phyloP scores from a whole-genome alignment of 2,888 invertebrate species.

The Nomada ruficornis region DNA sequence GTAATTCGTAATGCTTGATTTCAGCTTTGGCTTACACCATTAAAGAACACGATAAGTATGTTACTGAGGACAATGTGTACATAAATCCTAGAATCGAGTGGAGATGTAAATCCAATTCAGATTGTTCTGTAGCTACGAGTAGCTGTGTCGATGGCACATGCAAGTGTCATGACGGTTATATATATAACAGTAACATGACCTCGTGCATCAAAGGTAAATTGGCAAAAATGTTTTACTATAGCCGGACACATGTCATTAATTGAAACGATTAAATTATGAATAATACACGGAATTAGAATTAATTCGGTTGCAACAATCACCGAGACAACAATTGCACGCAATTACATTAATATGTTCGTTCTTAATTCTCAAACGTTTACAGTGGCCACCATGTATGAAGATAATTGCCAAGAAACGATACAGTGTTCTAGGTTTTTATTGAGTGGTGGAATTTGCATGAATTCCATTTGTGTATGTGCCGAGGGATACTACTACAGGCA shows the following conservation, averaged over 20 bases:
- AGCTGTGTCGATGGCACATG: slow-evolving; percentile 67
- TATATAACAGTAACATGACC: slow-evolving; percentile 68
- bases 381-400: slow-evolving; percentile 71
- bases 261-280: no score
- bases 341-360: slow-evolving; percentile 8
- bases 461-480: slow-evolving; percentile 69
- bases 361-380: not conserved
- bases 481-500: slow-evolving; percentile 76
- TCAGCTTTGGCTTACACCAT: not conserved
- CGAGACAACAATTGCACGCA: not conserved
- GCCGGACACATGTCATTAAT: not conserved
- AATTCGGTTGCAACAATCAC: not conserved
- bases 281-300: no score
- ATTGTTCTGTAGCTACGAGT: slow-evolving; percentile 65
- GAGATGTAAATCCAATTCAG: slow-evolving; percentile 54
- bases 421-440: slow-evolving; percentile 74
- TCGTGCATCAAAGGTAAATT: slow-evolving; percentile 71
- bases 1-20: not conserved
- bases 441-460: slow-evolving; percentile 69
- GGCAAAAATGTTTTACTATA: not conserved
- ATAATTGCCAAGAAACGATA: slow-evolving; percentile 70
- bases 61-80: not conserved
- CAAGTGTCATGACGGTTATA: slow-evolving; percentile 64
- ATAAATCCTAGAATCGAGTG: slow-evolving; percentile 24
- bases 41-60: not conserved